phyloP scores from a whole-genome alignment of 2,888 invertebrate genomes.

The Serripes groenlandicus region DNA sequence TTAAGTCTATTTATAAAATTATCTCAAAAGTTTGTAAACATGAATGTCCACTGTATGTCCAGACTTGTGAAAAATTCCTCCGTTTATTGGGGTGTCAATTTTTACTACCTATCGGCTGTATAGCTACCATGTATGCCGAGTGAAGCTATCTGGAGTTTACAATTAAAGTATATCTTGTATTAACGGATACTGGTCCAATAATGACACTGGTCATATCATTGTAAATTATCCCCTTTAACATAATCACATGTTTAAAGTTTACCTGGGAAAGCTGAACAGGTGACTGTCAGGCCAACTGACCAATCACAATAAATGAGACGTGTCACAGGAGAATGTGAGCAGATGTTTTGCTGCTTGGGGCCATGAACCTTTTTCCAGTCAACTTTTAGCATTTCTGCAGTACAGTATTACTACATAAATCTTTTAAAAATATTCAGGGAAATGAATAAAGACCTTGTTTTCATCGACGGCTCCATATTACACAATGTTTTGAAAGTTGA shows the following conservation, averaged over 20 bases:
- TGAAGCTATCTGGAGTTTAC: neutral
- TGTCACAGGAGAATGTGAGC: neutral
- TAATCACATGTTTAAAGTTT: constrained; percentile 10
- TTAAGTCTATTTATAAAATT: neutral
- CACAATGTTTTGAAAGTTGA: neutral
- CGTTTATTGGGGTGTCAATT: constrained; percentile 12
- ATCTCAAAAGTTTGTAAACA: constrained; percentile 13
- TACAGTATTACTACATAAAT: neutral
- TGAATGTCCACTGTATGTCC: neutral
- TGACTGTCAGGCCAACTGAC: constrained; percentile 10
- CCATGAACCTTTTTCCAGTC: neutral
- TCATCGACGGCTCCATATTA: neutral
- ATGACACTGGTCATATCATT: neutral
- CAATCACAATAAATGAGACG: constrained; percentile 10
- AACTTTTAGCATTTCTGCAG: neutral
- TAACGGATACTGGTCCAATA: neutral
- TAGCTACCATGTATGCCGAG: no score
- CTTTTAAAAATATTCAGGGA: neutral
- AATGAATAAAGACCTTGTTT: neutral
- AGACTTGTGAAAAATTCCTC: constrained; percentile 16
- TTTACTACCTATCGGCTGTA: no score
- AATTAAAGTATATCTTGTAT: neutral
- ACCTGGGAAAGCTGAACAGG: constrained; percentile 17
- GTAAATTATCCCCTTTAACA: neutral
- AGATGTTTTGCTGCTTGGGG: no score